Percentiles rank a stretch among this genome's conserved stretches.
Conservation (phyloP, 2,797 vertebrate genomes). For the Manis pentadactyla region DNA sequence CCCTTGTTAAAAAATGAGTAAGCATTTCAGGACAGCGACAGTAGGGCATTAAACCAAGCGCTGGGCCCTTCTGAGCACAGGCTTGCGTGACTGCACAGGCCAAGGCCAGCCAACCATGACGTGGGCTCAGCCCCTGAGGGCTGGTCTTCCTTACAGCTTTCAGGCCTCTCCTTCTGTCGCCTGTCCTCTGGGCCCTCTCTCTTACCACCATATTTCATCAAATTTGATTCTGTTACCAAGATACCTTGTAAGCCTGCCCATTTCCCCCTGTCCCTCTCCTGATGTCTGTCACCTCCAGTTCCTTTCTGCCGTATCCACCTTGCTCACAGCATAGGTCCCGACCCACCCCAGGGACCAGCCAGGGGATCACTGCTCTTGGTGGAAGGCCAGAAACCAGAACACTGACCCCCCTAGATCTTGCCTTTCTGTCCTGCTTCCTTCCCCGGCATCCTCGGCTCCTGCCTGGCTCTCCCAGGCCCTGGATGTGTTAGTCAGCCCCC, state of each 20-base stretch:
- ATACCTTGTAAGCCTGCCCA: background rate
- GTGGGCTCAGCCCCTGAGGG: background rate
- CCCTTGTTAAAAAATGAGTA: background rate
- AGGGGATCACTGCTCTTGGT: background rate
- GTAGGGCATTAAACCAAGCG: too few species aligned
- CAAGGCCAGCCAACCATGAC: background rate
- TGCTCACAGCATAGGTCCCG: background rate
- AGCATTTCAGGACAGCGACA: background rate
- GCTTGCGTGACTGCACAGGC: background rate
- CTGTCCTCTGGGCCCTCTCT: fast-evolving
- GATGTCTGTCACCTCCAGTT: background rate
- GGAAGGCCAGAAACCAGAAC: background rate
- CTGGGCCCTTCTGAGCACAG: background rate
- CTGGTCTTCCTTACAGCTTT: background rate
- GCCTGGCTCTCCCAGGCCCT: background rate
- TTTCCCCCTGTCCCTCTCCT: background rate
- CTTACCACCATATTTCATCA: background rate
- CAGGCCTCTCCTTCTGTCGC: background rate
- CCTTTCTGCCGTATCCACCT: background rate
- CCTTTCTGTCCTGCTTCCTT: background rate
- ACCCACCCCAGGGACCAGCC: fast-evolving
- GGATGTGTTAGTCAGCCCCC: background rate
- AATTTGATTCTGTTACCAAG: background rate
- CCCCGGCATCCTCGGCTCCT: background rate
- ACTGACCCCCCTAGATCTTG: background rate